A percentile compares a stretch with the other conserved stretches of the same genome.
Evolutionary conservation across 1,140 invertebrate species (phyloP).

Genomic region (Alviniconcha marisindica): DNA sequence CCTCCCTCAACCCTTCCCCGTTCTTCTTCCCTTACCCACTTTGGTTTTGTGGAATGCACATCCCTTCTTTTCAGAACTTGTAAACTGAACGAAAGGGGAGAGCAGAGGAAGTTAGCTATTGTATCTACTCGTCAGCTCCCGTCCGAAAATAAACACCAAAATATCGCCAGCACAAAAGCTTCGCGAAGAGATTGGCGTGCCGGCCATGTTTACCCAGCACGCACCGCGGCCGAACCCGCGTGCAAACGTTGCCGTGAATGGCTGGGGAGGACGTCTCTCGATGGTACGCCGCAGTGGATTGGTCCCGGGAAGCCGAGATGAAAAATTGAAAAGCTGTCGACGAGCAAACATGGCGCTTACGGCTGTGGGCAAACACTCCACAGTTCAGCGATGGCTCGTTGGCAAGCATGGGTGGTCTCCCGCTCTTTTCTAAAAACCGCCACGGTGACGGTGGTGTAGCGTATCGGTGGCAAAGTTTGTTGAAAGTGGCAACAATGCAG

Average conservation of each 20-base stretch:
- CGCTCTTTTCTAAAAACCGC: neutral
- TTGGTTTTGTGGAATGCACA: too few species aligned
- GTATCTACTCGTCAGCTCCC: neutral
- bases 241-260: neutral
- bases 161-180: slow-evolving; percentile 25
- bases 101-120: slow-evolving; percentile 4
- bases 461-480: slow-evolving; percentile 3
- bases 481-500: neutral
- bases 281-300: neutral
- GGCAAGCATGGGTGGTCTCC: slow-evolving; percentile 24
- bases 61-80: too few species aligned
- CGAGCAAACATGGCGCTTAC: slow-evolving; percentile 19
- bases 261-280: neutral
- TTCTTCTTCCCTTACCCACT: too few species aligned
- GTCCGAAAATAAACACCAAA: slow-evolving; percentile 26
- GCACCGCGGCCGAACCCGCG: neutral
- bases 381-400: neutral
- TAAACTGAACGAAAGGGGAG: too few species aligned
- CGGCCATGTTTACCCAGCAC: neutral
- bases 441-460: neutral
- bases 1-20: too few species aligned
- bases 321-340: neutral
- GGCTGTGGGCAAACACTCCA: slow-evolving; percentile 32
- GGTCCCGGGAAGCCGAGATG: neutral
- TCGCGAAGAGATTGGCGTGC: neutral